phyloP scores from a whole-genome alignment of 2,888 invertebrate species.

The Deroplatys truncata region DNA sequence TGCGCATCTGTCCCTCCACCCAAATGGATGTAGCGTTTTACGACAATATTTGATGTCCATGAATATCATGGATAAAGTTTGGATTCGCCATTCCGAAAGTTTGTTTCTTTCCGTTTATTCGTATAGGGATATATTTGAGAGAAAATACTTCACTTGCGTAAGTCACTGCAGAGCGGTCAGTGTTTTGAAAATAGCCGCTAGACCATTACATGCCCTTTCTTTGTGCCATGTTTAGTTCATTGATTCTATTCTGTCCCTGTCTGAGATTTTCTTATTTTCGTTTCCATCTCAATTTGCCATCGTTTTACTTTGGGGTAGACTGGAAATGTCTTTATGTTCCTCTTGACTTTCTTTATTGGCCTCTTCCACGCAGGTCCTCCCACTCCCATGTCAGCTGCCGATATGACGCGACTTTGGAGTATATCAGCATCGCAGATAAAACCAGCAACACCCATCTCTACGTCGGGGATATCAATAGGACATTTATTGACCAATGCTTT shows the following conservation, averaged over 20 bases:
- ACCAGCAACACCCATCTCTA: background rate
- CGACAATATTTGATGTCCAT: background rate
- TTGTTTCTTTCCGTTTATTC: no score
- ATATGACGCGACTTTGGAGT: background rate
- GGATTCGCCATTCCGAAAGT: no score
- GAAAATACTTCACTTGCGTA: background rate
- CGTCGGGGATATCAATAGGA: background rate
- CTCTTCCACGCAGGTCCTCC: background rate
- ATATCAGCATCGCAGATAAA: background rate
- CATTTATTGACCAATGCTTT: no score
- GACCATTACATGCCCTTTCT: background rate
- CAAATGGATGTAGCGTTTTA: background rate
- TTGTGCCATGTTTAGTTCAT: background rate
- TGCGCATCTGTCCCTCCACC: no score
- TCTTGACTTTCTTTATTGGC: background rate
- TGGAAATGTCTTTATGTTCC: conserved; percentile 33
- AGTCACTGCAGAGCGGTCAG: background rate
- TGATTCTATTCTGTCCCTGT: background rate
- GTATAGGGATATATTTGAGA: background rate
- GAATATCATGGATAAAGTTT: background rate
- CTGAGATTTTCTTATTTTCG: conserved; percentile 40
- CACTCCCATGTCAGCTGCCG: background rate
- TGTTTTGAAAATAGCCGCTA: background rate
- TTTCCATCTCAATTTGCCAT: conserved; percentile 49
- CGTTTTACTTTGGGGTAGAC: conserved; percentile 46